A percentile compares a stretch with the other conserved stretches of the same genome.
Evolutionary conservation across 1,140 invertebrate genomes (phyloP).

Genomic region (Halyomorpha halys): DNA sequence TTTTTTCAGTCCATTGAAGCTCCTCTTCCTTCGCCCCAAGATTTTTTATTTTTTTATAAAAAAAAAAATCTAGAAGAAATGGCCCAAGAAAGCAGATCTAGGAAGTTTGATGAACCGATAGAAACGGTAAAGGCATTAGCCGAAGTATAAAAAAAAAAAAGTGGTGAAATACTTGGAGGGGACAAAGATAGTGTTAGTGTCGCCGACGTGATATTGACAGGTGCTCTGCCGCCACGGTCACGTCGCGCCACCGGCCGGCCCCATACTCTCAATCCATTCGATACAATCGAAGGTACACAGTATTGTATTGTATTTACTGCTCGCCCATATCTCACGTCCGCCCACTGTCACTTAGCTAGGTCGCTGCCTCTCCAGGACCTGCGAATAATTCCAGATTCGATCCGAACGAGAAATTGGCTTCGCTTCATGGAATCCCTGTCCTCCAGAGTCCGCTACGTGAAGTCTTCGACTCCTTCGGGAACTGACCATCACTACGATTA

Average conservation of each 20-base stretch:
- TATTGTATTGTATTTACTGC: slow-evolving; percentile 1
- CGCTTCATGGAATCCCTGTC: too few relatives aligned
- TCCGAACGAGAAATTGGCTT: too few relatives aligned
- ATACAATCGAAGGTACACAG: not conserved
- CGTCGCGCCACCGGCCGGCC: not conserved
- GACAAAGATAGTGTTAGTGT: slow-evolving; percentile 2
- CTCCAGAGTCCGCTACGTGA: too few relatives aligned
- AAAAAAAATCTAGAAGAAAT: too few relatives aligned
- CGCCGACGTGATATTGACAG: not conserved
- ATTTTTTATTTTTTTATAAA: too few relatives aligned
- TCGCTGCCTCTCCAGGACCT: too few relatives aligned
- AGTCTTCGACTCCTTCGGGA: too few relatives aligned
- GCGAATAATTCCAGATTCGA: too few relatives aligned
- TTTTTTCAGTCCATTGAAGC: too few relatives aligned
- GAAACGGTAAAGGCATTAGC: slow-evolving; percentile 6
- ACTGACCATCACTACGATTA: too few relatives aligned
- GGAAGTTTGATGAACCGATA: not conserved
- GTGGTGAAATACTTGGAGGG: not conserved
- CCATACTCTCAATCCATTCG: slow-evolving; percentile 3
- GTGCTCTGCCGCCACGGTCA: not conserved
- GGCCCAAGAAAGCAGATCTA: too few relatives aligned
- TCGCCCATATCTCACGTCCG: not conserved
- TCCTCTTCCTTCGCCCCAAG: too few relatives aligned
- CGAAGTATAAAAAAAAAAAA: not conserved
- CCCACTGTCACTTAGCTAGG: not conserved